Base-by-base conservation (phyloP, 2,888 invertebrate genomes). In the Isoperla grammatica region DNA sequence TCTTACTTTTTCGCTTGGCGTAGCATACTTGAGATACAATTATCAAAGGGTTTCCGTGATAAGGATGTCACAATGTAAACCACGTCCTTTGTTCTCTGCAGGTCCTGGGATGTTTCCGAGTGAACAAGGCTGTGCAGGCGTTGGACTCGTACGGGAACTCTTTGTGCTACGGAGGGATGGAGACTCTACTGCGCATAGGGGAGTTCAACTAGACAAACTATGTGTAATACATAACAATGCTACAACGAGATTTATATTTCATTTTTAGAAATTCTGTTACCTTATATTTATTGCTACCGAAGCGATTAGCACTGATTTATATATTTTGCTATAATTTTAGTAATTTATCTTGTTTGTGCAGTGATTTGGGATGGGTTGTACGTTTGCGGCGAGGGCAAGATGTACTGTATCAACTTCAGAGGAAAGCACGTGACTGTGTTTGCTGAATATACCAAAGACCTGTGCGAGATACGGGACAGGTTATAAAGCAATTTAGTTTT, bases 111-210 rank as follows among this genome's bases (percentile, higher is more conserved):
- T 65, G 61, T 40, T 71, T 71, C 59, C 64, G 49, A 15, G 68
- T 68, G 12, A 65, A 66, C 22, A 74, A 72, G 66, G 67, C 71
- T n/a, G 65, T 71, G 8, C 66, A 72, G 13, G 65, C 72, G 3
- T 56, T 74, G 15, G 73, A 74, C 61, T 71, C 69, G 54, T 67
- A 66, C 46, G 62, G 65, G 19, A 65, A 67, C 1, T 63, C 63
- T 11, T 66, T 74, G 37, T 66, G 69, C 17, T 74, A 69, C 59
- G 74, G 74, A 8, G 73, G 74, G 2, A 71, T 72, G 70, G 73
- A 73, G 20, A 9, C 56, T 11, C 12, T 42, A 6, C 15, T 60
- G 6, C 48, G 56, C 22, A 19, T 56, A 3, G 60, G 43, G 9
- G 60, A 49, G n/a, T 56, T 46, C 22, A n/a, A 35, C 15, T 56